Evolutionary conservation across 2,113 vertebrate species (phyloP).

Genomic region (Lipophrys pholis): DNA sequence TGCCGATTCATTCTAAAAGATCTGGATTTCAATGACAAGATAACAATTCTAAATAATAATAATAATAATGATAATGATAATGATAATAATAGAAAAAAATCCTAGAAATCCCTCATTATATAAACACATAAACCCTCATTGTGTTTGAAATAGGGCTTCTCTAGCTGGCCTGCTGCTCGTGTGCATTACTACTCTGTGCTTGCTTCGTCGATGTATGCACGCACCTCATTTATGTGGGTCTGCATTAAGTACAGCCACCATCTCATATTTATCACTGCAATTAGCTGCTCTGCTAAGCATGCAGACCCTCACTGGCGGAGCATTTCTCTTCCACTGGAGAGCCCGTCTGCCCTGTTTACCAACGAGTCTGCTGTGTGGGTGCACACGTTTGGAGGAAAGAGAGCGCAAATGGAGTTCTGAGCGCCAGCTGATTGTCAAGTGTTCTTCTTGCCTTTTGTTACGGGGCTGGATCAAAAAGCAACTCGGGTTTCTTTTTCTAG

Average conservation of each 20-base stretch:
- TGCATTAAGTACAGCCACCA: conserved; percentile 37
- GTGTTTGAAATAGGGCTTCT: background rate
- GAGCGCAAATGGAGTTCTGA: conserved; percentile 24
- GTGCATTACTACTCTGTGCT: no score
- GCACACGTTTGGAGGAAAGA: background rate
- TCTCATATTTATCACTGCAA: conserved; percentile 74
- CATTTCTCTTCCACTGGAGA: conserved; percentile 48
- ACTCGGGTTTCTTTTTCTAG: conserved; percentile 21
- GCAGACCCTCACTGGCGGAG: conserved; percentile 48
- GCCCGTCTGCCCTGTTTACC: conserved; percentile 55
- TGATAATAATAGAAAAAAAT: no score
- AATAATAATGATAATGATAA: no score
- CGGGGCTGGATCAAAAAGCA: conserved; percentile 44
- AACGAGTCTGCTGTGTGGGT: conserved; percentile 35
- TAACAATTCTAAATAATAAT: background rate
- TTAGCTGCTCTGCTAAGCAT: conserved; percentile 72
- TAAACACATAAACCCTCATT: background rate
- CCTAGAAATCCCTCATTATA: no score
- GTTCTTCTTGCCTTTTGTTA: conserved; percentile 23
- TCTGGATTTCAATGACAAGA: conserved; percentile 15
- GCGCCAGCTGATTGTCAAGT: conserved; percentile 36
- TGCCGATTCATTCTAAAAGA: conserved; percentile 1
- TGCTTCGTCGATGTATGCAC: no score
- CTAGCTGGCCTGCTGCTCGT: no score
- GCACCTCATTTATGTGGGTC: conserved; percentile 10